Evolutionary conservation across 1,140 invertebrate genomes (phyloP).

Genomic region (Carposina sasakii): DNA sequence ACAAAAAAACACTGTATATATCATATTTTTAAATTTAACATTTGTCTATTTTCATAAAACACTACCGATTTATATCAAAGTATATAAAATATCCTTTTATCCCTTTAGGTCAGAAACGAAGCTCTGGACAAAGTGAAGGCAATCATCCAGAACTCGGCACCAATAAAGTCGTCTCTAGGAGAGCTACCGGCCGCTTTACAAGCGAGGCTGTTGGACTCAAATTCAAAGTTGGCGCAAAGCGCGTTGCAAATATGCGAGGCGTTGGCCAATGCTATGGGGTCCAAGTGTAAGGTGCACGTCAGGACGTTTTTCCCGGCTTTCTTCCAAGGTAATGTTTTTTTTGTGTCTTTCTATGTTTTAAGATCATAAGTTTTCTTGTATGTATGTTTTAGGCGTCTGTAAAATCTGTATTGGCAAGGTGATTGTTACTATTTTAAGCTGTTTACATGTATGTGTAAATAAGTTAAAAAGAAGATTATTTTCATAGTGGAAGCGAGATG

Average conservation of each 20-base stretch:
- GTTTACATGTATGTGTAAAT: too few relatives aligned
- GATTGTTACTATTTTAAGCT: too few relatives aligned
- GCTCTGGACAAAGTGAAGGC: conserved; percentile 84
- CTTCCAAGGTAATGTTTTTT: conserved; percentile 77
- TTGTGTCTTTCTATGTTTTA: neutral
- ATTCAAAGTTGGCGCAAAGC: conserved; percentile 90
- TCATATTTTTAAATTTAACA: too few relatives aligned
- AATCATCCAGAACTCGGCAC: conserved; percentile 84
- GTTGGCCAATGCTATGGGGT: conserved; percentile 86
- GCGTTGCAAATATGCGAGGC: conserved; percentile 86
- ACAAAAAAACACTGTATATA: too few relatives aligned
- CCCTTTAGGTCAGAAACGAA: conserved; percentile 84
- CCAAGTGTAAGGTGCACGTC: conserved; percentile 85
- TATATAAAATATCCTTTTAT: too few relatives aligned
- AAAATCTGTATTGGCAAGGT: too few relatives aligned
- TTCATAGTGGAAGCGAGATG: too few relatives aligned
- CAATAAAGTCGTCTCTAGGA: conserved; percentile 87
- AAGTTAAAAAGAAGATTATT: too few relatives aligned
- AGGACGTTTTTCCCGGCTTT: conserved; percentile 88
- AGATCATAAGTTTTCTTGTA: neutral
- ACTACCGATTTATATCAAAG: too few relatives aligned
- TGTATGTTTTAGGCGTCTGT: too few relatives aligned
- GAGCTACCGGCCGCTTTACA: conserved; percentile 86
- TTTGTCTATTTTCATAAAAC: too few relatives aligned
- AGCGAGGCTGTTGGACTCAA: conserved; percentile 87